Percentiles rank a stretch among this genome's conserved stretches.
Conservation (phyloP, 2,888 invertebrate species). For the Phoronis australis region DNA sequence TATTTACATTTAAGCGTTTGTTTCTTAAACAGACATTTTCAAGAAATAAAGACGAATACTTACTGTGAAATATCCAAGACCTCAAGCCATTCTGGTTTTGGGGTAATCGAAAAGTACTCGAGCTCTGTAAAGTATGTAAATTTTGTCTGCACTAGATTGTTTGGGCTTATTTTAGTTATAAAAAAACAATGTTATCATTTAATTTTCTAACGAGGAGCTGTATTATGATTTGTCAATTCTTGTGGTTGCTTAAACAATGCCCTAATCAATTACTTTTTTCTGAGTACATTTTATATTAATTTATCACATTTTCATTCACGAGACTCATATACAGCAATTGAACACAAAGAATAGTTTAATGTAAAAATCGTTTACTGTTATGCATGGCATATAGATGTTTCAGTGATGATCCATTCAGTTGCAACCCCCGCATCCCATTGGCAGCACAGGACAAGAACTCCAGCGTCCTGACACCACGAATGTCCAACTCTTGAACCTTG, state of each 20-base stretch:
- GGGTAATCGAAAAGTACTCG: constrained; percentile 37
- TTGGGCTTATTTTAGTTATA: too few species aligned
- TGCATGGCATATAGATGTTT: constrained; percentile 51
- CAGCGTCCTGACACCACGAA: constrained; percentile 46
- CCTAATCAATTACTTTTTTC: too few species aligned
- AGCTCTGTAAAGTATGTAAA: constrained; percentile 30
- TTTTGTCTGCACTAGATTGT: too few species aligned
- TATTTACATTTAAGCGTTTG: too few species aligned
- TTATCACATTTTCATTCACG: too few species aligned
- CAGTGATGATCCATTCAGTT: constrained; percentile 51
- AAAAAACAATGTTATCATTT: background rate
- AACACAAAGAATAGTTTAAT: too few species aligned
- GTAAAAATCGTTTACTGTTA: too few species aligned
- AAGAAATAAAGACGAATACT: too few species aligned
- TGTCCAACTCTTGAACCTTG: constrained; percentile 45
- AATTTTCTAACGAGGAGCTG: background rate
- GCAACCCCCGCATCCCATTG: constrained; percentile 47
- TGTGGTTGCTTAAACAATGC: too few species aligned
- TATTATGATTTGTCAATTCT: background rate
- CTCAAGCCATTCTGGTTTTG: constrained; percentile 50
- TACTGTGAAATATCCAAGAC: constrained; percentile 48
- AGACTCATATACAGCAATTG: too few species aligned
- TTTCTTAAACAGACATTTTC: too few species aligned
- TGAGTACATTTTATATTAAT: too few species aligned
- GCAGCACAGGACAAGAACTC: constrained; percentile 54